Evolutionary conservation across 1,140 invertebrate genomes (phyloP).

Genomic region (Steinernema feltiae): DNA sequence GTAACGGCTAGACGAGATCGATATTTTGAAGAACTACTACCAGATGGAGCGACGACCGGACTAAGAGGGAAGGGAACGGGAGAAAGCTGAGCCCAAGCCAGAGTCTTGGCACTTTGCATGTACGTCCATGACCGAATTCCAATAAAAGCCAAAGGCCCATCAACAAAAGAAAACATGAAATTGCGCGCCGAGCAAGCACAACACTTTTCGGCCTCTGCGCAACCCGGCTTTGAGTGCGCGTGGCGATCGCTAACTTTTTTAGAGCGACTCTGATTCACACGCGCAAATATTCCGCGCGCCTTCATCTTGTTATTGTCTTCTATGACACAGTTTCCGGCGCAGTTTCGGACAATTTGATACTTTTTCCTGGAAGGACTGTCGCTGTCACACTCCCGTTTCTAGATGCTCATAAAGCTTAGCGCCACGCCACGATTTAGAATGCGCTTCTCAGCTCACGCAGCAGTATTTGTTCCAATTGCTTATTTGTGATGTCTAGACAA

Average conservation of each 20-base stretch:
- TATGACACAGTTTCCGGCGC: too few species aligned
- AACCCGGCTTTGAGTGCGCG: not conserved
- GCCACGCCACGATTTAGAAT: too few species aligned
- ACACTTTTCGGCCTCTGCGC: not conserved
- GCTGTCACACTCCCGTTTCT: too few species aligned
- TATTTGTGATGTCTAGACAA: too few species aligned
- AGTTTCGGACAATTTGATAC: too few species aligned
- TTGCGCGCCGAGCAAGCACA: not conserved
- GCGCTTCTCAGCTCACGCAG: too few species aligned
- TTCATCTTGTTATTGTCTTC: too few species aligned
- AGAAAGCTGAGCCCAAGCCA: conserved; percentile 6
- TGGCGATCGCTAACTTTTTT: not conserved
- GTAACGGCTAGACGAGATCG: conserved; percentile 6
- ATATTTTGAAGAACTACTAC: conserved; percentile 12
- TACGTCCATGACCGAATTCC: not conserved
- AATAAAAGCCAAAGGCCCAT: conserved; percentile 5
- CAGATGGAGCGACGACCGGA: not conserved
- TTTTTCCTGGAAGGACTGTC: too few species aligned
- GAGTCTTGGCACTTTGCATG: conserved; percentile 2
- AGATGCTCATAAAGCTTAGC: too few species aligned
- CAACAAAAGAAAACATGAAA: not conserved
- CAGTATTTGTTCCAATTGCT: not conserved
- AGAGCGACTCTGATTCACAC: too few species aligned
- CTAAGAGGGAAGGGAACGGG: not conserved
- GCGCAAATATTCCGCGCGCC: too few species aligned